Conservation (phyloP, 2,888 invertebrate genomes). For the Anthoptus insignis region DNA sequence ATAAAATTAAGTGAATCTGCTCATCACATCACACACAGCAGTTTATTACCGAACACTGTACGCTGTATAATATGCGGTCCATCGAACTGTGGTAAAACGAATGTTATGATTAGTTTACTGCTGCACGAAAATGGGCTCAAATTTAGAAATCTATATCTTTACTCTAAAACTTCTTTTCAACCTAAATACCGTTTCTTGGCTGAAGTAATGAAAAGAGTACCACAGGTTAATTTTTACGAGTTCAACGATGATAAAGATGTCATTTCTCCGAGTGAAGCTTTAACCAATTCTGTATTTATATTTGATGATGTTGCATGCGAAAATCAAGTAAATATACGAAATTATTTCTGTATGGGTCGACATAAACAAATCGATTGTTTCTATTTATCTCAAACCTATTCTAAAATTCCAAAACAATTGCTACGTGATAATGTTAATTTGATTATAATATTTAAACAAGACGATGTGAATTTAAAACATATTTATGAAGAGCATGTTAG, state of each 20-base stretch:
- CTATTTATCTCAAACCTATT: too few relatives aligned
- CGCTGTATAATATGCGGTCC: conserved; percentile 43
- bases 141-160: conserved; percentile 41
- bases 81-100: conserved; percentile 47
- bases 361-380: conserved; percentile 43
- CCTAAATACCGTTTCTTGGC: conserved; percentile 43
- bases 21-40: conserved; percentile 36
- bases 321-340: conserved; percentile 39
- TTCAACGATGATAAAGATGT: conserved; percentile 35
- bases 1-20: too few relatives aligned
- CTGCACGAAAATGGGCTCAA: conserved; percentile 45
- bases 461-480: conserved; percentile 46
- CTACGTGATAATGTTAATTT: conserved; percentile 52
- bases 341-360: conserved; percentile 41
- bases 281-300: conserved; percentile 13
- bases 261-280: conserved; percentile 48
- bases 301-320: conserved; percentile 15
- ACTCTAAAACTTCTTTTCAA: conserved; percentile 44
- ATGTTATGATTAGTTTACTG: conserved; percentile 42
- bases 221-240: conserved; percentile 30
- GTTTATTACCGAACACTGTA: conserved; percentile 37
- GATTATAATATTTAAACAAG: conserved; percentile 53
- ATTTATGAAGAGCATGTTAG: conserved; percentile 54
- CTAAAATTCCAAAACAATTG: conserved; percentile 55
- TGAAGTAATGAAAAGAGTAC: conserved; percentile 32